Conservation (phyloP, 2,888 invertebrate species). For the Amaurobius ferox region DNA sequence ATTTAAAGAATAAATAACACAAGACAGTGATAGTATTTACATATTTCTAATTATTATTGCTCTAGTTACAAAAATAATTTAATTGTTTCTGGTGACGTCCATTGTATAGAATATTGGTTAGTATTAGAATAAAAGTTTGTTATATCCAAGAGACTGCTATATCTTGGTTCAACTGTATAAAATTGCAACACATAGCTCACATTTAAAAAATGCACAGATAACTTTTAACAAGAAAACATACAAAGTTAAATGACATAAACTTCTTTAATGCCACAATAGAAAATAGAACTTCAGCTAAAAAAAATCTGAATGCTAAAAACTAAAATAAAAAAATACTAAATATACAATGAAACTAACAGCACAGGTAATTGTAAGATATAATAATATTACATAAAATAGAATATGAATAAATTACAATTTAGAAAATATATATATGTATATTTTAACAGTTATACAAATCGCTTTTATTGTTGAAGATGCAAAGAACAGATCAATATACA, state of each 20-base stretch:
- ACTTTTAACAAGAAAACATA: neutral
- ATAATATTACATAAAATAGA: neutral
- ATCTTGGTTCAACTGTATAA: too few relatives aligned
- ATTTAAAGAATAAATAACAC: too few relatives aligned
- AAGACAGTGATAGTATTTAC: too few relatives aligned
- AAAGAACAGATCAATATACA: neutral
- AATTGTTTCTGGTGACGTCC: too few relatives aligned
- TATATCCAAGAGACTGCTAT: too few relatives aligned
- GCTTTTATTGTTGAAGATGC: neutral
- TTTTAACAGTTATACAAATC: conserved; percentile 8
- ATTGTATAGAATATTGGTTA: too few relatives aligned
- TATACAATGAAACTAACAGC: neutral
- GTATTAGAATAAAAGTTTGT: too few relatives aligned
- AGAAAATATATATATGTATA: neutral
- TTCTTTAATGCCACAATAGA: conserved; percentile 5
- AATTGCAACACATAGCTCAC: too few relatives aligned
- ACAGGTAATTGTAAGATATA: neutral
- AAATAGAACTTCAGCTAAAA: neutral
- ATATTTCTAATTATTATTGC: too few relatives aligned
- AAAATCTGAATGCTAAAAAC: neutral
- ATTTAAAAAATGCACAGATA: too few relatives aligned
- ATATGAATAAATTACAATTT: conserved; percentile 16
- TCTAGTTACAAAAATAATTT: too few relatives aligned
- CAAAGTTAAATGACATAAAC: neutral
- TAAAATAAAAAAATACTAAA: neutral